Conservation (phyloP, 2,888 invertebrate species). For the Diaprepes abbreviatus region DNA sequence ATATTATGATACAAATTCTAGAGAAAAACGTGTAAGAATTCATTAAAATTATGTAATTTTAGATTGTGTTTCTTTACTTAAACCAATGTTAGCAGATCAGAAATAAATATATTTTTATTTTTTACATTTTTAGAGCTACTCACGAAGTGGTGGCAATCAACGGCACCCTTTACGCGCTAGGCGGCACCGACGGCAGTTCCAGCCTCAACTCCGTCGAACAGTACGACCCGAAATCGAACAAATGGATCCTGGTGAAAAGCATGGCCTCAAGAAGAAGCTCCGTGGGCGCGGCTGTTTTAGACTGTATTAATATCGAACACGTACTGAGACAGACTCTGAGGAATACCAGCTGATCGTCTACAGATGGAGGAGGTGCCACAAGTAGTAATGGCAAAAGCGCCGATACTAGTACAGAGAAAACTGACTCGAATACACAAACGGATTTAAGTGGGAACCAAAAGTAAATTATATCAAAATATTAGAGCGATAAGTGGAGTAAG, state of each 20-base stretch:
- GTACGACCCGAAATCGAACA: constrained; percentile 75
- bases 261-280: constrained; percentile 77
- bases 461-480: background rate
- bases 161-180: constrained; percentile 75
- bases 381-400: background rate
- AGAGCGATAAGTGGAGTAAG: background rate
- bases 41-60: too few species aligned
- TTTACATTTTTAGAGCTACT: constrained; percentile 71
- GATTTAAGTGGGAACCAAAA: background rate
- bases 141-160: constrained; percentile 78
- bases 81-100: too few species aligned
- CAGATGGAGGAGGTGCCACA: background rate
- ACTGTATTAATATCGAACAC: constrained; percentile 73
- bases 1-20: too few species aligned
- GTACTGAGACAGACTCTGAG: constrained; percentile 56
- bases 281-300: constrained; percentile 76
- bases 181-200: constrained; percentile 80
- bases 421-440: constrained; percentile 1
- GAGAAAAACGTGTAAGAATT: too few species aligned
- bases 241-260: constrained; percentile 77
- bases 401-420: background rate
- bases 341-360: constrained; percentile 52
- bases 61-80: too few species aligned
- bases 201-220: constrained; percentile 79
- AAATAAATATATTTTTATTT: too few species aligned